Evolutionary conservation across 2,113 vertebrate genomes (phyloP), one percentile per base, ranked within the genome.

Genomic region (Scopus umbretta): DNA sequence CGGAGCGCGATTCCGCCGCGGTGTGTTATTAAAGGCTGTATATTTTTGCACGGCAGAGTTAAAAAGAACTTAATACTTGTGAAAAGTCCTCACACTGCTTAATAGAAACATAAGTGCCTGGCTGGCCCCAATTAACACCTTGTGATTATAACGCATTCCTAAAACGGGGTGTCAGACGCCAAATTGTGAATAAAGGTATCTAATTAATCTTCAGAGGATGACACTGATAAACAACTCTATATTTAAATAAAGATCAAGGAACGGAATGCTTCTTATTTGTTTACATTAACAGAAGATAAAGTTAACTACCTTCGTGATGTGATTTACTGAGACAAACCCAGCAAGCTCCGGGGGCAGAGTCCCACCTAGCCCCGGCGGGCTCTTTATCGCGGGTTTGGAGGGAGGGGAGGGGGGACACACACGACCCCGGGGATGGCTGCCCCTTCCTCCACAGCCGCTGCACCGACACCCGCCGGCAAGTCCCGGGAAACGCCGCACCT

Each of bases 41-140:
- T 96, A 96, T 97, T 97, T 98, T 97, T 97, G 89, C 96, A 97
- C 92, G 4, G 58, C 76, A 38, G 74, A 36, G 86, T 94, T 76
- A 86, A 94, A 95, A 96, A 95, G 59, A 95, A 61, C 83, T 70
- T 94, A 91, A 93, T 92, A 89, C 97, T 97, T 96, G 98, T 96
- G 97, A 98, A 97, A 97, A 98, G 97, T 97, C 95, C 97, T 98
- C 98, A 98, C 98, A 98, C 98, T 99, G 98, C 98, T 99, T 99
- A 99, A 99, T 98, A 98, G 98, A 98, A 99, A 98, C 98, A 97
- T 98, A 99, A 98, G 98, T 99, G 98, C 98, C 98, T 99, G 98
- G 98, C 98, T 99, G 99, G 98, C 98, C 99, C 99, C 99, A 99
- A 99, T 99, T 99, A 99, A 99, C 99, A 99, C 99, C 99, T 99